A percentile compares a stretch with the other conserved stretches of the same genome.
Conservation (phyloP, 2,113 vertebrate genomes). For the Regulus satrapa region DNA sequence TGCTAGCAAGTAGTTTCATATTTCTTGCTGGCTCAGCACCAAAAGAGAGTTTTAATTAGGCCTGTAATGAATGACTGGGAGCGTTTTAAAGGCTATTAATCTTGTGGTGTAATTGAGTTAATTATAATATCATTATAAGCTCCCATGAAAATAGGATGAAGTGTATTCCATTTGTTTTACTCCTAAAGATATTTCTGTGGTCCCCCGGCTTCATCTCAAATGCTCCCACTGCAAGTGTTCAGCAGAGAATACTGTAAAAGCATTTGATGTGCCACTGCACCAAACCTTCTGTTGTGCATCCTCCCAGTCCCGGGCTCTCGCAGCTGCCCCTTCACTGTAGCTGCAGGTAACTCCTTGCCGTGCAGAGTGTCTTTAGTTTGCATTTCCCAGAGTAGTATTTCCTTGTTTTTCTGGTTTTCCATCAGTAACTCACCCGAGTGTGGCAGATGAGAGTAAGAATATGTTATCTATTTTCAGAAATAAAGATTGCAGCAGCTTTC, state of each 20-base stretch:
- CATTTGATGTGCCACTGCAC: not conserved
- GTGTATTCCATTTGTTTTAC: constrained; percentile 14
- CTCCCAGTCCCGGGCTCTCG: not conserved
- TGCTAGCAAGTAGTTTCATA: not conserved
- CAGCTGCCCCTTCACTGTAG: not conserved
- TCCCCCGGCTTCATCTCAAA: not conserved
- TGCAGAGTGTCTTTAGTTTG: not conserved
- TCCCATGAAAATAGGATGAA: constrained; percentile 43
- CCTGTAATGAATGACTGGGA: constrained; percentile 46
- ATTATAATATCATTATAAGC: constrained; percentile 50
- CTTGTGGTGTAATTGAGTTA: constrained; percentile 50
- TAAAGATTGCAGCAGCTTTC: constrained; percentile 11
- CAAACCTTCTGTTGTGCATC: not conserved
- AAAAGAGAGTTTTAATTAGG: constrained; percentile 52
- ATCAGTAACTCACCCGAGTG: not conserved
- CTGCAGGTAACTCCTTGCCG: not conserved
- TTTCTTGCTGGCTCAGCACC: constrained; percentile 53
- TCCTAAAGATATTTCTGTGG: not conserved
- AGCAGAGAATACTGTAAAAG: not conserved
- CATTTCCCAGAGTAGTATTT: not conserved
- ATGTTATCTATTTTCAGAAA: constrained; percentile 25
- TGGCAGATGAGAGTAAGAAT: constrained; percentile 12
- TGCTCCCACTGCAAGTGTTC: not conserved
- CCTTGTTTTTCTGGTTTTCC: not conserved
- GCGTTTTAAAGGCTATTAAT: constrained; percentile 52